phyloP scores from a whole-genome alignment of 2,113 vertebrate species.

The Mirounga angustirostris region DNA sequence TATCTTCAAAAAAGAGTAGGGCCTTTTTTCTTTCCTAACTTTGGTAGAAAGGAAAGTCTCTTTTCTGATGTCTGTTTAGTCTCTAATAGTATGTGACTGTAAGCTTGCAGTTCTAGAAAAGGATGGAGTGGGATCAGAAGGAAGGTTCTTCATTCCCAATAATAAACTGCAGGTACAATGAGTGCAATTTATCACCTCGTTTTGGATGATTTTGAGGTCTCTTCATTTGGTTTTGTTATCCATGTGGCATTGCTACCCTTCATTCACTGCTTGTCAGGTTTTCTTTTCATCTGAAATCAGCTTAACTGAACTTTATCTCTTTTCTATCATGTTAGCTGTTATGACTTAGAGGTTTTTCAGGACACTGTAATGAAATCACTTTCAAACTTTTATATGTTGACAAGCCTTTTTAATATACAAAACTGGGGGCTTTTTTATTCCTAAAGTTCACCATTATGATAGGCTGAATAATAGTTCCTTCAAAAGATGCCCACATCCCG shows the following conservation, averaged over 20 bases:
- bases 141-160: not conserved
- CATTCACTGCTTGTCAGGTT: not conserved
- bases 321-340: conserved; percentile 25
- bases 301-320: not conserved
- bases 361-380: not conserved
- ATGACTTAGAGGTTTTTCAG: not conserved
- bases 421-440: not conserved
- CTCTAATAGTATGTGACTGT: not conserved
- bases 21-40: not conserved
- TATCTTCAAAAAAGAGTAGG: not conserved
- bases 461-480: not conserved
- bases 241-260: not conserved
- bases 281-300: not conserved
- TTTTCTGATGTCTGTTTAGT: not conserved
- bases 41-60: not conserved
- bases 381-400: not conserved
- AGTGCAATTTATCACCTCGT: too few species aligned
- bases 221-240: not conserved
- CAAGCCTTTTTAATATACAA: conserved; percentile 5
- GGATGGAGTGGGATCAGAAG: not conserved
- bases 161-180: not conserved
- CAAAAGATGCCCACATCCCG: not conserved
- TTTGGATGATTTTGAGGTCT: not conserved
- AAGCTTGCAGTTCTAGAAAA: not conserved
- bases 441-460: not conserved